These are phyloP conservation scores for Empis livida DNA, from an alignment of 2,888 invertebrate genomes.

Conservation along the genomic window DNA sequence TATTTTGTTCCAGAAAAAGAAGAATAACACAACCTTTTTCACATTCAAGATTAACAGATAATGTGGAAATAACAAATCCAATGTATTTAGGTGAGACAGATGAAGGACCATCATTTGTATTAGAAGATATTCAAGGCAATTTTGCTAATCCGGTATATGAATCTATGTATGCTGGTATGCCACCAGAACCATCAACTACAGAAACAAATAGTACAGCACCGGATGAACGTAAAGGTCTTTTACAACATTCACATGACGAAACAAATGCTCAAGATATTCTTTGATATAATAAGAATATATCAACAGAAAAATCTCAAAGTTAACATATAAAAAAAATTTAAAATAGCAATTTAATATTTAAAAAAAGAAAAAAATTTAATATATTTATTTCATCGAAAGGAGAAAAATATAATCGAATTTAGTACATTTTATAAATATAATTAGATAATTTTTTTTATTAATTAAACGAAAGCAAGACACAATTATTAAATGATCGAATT, in stretches of 20 bases:
- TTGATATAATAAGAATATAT: conserved; percentile 23
- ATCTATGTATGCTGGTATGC: conserved; percentile 51
- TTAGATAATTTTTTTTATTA: no score
- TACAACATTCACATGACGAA: conserved; percentile 41
- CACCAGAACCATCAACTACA: conserved; percentile 23
- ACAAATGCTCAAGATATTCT: conserved; percentile 34
- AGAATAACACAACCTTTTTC: conserved; percentile 50
- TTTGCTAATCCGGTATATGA: conserved; percentile 82
- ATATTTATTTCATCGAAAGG: conserved; percentile 6
- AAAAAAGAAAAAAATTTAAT: conserved; percentile 1
- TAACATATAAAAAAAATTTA: background rate
- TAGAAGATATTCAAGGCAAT: conserved; percentile 51
- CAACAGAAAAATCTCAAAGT: background rate
- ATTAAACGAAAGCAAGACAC: no score
- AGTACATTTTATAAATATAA: conserved; percentile 9
- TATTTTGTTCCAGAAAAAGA: conserved; percentile 33
- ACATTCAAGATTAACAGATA: conserved; percentile 69
- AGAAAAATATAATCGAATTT: conserved; percentile 13
- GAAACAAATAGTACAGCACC: conserved; percentile 29
- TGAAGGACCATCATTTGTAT: conserved; percentile 42
- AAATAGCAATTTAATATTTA: no score
- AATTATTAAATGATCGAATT: no score
- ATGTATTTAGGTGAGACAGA: conserved; percentile 70
- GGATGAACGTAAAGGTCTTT: conserved; percentile 42
- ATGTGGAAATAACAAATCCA: conserved; percentile 75